A percentile compares a stretch with the other conserved stretches of the same genome.
Conservation (phyloP, 2,113 vertebrate species). For the Callorhinus ursinus region DNA sequence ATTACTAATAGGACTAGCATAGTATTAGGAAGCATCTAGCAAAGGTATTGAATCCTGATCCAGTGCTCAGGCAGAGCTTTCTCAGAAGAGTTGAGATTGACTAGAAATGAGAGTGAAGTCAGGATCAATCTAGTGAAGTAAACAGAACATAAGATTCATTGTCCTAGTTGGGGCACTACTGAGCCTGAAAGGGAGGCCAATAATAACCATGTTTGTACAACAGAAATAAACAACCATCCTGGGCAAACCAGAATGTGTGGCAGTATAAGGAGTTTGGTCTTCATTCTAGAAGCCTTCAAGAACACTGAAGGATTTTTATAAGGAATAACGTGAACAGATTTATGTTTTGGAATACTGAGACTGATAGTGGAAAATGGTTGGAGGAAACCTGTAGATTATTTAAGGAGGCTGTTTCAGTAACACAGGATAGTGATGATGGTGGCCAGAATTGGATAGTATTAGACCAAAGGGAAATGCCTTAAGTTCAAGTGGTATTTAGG, state of each 20-base stretch:
- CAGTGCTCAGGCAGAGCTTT: not conserved
- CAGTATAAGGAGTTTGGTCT: not conserved
- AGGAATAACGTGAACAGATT: not conserved
- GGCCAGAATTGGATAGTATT: not conserved
- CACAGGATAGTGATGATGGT: not conserved
- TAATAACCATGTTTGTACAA: not conserved
- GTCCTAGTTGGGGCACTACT: not conserved
- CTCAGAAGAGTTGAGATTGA: not conserved
- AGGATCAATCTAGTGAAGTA: not conserved
- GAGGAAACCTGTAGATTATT: not conserved
- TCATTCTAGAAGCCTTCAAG: not conserved
- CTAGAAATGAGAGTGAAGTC: not conserved
- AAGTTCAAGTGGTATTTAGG: not conserved
- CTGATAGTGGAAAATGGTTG: not conserved
- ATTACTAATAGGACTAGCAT: not conserved
- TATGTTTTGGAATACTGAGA: not conserved
- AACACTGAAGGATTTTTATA: not conserved
- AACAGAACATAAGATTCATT: not conserved
- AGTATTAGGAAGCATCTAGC: not conserved
- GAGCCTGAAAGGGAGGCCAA: not conserved
- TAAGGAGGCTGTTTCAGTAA: not conserved
- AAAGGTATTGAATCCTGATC: not conserved
- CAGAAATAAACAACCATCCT: not conserved
- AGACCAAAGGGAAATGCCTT: not conserved
- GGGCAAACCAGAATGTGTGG: not conserved